Conservation (phyloP, 2,888 invertebrate species). For the Ochlodes sylvanus region DNA sequence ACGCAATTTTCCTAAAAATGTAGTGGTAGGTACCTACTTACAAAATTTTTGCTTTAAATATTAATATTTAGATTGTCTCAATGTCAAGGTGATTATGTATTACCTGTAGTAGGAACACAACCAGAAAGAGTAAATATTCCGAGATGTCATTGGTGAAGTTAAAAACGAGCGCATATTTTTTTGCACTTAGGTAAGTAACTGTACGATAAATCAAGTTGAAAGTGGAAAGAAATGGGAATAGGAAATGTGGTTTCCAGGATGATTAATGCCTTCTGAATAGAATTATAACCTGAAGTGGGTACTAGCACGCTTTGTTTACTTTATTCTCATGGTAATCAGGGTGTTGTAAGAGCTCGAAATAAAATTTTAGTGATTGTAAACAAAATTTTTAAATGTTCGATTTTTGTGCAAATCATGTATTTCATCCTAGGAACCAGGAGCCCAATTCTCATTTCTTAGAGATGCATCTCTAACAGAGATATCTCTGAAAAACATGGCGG, state of each 20-base stretch:
- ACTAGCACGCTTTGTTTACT: not conserved
- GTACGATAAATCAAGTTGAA: slow-evolving; percentile 27
- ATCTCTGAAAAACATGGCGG: too few relatives aligned
- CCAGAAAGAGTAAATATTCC: not conserved
- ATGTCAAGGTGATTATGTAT: not conserved
- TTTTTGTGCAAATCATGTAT: too few relatives aligned
- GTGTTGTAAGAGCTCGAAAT: too few relatives aligned
- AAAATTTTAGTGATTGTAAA: too few relatives aligned
- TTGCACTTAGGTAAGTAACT: slow-evolving; percentile 22
- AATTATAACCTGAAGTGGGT: slow-evolving; percentile 11
- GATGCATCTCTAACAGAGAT: too few relatives aligned
- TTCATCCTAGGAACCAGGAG: too few relatives aligned
- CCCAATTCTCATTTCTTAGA: too few relatives aligned
- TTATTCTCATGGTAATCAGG: not conserved
- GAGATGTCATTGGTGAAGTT: not conserved
- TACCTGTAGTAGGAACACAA: too few relatives aligned
- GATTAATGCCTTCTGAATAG: slow-evolving; percentile 20
- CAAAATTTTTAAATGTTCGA: too few relatives aligned
- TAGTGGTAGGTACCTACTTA: too few relatives aligned
- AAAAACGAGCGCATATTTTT: slow-evolving; percentile 13
- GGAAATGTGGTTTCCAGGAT: slow-evolving; percentile 23
- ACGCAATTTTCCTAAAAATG: too few relatives aligned
- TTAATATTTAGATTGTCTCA: not conserved
- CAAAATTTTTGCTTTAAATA: too few relatives aligned
- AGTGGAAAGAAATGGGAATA: slow-evolving; percentile 27